Base-by-base conservation (phyloP, 2,113 vertebrate genomes). In the Neotoma lepida region DNA sequence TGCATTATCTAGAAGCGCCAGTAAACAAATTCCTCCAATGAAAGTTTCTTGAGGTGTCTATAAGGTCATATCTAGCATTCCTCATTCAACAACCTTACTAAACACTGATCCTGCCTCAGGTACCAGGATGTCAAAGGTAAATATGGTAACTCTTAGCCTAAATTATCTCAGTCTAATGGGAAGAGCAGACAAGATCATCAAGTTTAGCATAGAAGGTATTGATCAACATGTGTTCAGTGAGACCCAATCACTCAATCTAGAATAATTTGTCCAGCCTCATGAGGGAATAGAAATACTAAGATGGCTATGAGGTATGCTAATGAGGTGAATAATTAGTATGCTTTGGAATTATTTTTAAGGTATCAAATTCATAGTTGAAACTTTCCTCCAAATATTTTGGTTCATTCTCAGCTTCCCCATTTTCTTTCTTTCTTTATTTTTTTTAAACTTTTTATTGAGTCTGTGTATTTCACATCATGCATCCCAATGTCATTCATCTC, bases 361-460 rank as follows among this genome's bases (percentile, higher is more conserved):
- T 74, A 78, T 84, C 20, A 56, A 73, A 78, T 77, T 35, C 6
- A 9, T 41, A 80, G 89, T 1, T 17, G 2, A 88, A 78, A 28
- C 70, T 95, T 94, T 90, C 33, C 58, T 71, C 54, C 35, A 93
- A 73, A 86, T 91, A 33, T 70, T 93, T 81, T 90, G 49, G 33
- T 71, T 54, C 5, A n/a, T 73, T 13, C 26, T 90, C 26, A 30
- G 13, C 88, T 94, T 24, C 44, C 33, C 56, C 70, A 49, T n/a
- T n/a, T n/a, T 71, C 22, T 22, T 90, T 94, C 51, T 35, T 68
- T 68, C 64, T 35, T 35, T 66, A 30, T 68, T 6, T 35, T 15
- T 68, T 24, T 61, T 6, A 8, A n/a, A 3, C 5, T 70, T 68
- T 35, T 68, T n/a, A 70, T 18, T n/a, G 33, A n/a, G 35, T n/a